Base-by-base conservation (phyloP, 2,888 invertebrate genomes). In the Cryptops parisi region DNA sequence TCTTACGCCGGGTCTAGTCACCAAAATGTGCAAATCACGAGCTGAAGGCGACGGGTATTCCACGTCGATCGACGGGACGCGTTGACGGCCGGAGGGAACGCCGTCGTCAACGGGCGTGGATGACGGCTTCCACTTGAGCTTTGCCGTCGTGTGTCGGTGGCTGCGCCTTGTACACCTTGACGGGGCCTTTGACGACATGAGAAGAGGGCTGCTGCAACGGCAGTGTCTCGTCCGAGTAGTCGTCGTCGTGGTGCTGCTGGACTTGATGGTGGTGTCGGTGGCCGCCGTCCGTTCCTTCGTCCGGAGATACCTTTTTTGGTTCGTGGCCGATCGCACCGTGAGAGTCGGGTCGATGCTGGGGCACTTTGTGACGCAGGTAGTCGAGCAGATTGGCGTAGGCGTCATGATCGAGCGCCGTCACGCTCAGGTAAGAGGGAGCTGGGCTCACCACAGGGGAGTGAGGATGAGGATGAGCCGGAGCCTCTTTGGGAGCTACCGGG, bases 131-230 rank as follows among this genome's bases (percentile, higher is more conserved):
- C 12, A 50, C 50, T 26, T 40, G 21, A 2, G 41, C 23, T 24
- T 50, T 50, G 9, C 50, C 50, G 41, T 50, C 50, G 23, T 19
- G n/a, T 15, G 50, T 40, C 23, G 41, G 21, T 6, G 39, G 50
- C 25, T 50, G 50, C 24, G 50, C 50, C 25, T 40, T 50, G 50
- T 50, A 50, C 6, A 50, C n/a, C 19, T 50, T 50, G n/a, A 50
- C 48, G 6, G 33, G 33, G 9, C 9, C 33, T 6, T 6, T 6
- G 33, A 15, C 33, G n/a, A n/a, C n/a, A n/a, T n/a, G n/a, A 9
- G 33, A 33, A 15, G 9, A 9, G 33, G 15, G 9, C 15, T 33
- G 9, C 33, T 33, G 9, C 9, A 6, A 9, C 9, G 9, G 6
- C 15, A 9, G 9, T 6, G 33, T 33, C 15, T 9, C 15, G 15